phyloP scores from a whole-genome alignment of 2,797 vertebrate genomes.

The Chromobotia macracanthus region DNA sequence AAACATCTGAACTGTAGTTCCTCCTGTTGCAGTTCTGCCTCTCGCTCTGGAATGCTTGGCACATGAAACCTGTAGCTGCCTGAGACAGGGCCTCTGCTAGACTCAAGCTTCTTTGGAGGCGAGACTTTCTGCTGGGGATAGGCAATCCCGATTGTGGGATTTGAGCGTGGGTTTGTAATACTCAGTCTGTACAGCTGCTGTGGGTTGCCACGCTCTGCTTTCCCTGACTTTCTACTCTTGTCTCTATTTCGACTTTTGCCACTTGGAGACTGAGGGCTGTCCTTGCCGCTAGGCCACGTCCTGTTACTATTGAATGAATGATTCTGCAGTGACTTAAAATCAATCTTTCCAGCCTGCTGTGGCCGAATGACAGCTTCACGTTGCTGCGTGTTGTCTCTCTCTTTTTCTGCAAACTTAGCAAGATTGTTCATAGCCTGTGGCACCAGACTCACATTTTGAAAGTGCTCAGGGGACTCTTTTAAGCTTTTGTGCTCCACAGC shows the following conservation, averaged over 20 bases:
- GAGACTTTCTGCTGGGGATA: constrained; percentile 88
- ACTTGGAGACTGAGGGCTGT: constrained; percentile 79
- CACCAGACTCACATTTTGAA: constrained; percentile 73
- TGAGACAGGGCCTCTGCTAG: constrained; percentile 69
- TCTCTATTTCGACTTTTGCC: constrained; percentile 82
- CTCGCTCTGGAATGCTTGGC: constrained; percentile 80
- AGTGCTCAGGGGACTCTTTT: constrained; percentile 78
- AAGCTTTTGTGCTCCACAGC: constrained; percentile 75
- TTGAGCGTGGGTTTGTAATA: constrained; percentile 81
- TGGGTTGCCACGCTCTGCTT: constrained; percentile 81
- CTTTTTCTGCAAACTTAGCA: constrained; percentile 73
- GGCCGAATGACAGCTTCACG: constrained; percentile 89
- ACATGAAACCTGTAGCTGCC: constrained; percentile 86
- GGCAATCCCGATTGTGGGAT: constrained; percentile 86
- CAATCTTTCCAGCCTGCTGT: constrained; percentile 85
- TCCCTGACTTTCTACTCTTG: constrained; percentile 78
- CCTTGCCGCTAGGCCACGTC: constrained; percentile 82
- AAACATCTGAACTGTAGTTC: constrained; percentile 85
- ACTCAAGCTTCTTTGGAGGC: constrained; percentile 84
- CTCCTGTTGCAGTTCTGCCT: constrained; percentile 82
- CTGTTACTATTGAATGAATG: constrained; percentile 78
- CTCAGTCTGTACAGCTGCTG: constrained; percentile 89
- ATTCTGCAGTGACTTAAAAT: constrained; percentile 86
- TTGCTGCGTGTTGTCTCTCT: constrained; percentile 83
- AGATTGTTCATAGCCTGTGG: constrained; percentile 68